Base-by-base conservation (phyloP, 2,888 invertebrate species). In the Pardosa pseudoannulata region DNA sequence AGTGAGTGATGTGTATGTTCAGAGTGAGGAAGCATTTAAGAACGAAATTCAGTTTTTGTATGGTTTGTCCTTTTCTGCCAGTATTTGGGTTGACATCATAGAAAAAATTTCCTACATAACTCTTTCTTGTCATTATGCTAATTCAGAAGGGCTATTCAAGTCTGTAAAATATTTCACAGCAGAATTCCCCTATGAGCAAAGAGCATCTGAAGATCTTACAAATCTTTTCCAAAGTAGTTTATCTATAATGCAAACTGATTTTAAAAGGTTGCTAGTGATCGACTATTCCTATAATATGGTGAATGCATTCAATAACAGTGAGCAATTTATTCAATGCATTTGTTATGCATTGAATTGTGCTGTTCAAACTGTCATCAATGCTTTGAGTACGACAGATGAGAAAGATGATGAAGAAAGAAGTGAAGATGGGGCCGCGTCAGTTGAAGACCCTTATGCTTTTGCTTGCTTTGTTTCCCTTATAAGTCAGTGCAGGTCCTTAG, bases 281-380 rank as follows among this genome's bases (percentile, higher is more conserved):
- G 87, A 87, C 56, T 87, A 87, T 39, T 87, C 87, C 9, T 87
- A 71, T 27, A 87, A 79, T 29, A 87, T 87, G 87, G 87, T 87
- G 13, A 87, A 73, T 64, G 79, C 87, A 3, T 79, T 87, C n/a
- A 79, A 87, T 23, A 76, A 80, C 46, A 70, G 39, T 29, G 79
- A 87, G 9, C 76, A 68, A 19, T 87, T 87, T 36, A 79, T 87
- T 71, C 87, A 87, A 67, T 87, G 87, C n/a, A 87, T 87, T 23
- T 87, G 80, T 31, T 87, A 80, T 39, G 78, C 87, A 9, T 31
- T 87, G 16, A 87, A 80, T 23, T 65, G 74, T 75, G 87, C 87
- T 23, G 87, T 87, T 29, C 87, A 87, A 27, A 76, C 80, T 7
- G 87, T 87, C 6, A 62, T 87, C 6, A 87, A 80, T 39, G 68